Evolutionary conservation across 1,140 invertebrate genomes (phyloP), one percentile per base, ranked within the genome.

Genomic region (Conus ventricosus): DNA sequence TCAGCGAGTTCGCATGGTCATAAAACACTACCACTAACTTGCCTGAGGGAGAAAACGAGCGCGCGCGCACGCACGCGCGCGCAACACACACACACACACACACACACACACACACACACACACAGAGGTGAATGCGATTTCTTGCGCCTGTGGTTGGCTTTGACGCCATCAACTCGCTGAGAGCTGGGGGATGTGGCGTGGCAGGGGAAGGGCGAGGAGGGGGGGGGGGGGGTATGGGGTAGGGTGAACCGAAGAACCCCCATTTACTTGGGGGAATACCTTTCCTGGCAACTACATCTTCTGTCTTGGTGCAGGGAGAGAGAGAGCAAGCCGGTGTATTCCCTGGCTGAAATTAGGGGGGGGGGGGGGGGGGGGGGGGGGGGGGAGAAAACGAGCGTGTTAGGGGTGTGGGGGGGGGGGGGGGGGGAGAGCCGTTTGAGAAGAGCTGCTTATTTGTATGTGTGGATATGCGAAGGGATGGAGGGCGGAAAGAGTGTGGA

Each of bases 321-420:
- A 53, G 15, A 60, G 57, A 60, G 57, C 57, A 60, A 60, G 15
- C 1, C 57, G 57, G 57, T 60, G 57, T 60, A 15, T 60, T 60
- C 57, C 57, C 57, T 60, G 63, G 11, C 4, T 23, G 67, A 17
- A 8, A 67, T 57, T 23, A 17, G 75, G 75, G 67, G 15, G 67
- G 85, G 71, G n/a, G 85, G 75, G 63, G 71, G 85, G 17, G 20
- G 75, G 53, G 71, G 85, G 51, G 25, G 54, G n/a, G 39, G 39
- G 54, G 11, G 55, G 57, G 82, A 13, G 54, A 5, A 5, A 7
- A 23, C 54, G n/a, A 7, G 23, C 11, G 82, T 5, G 4, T 7
- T 4, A 84, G 8, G 25, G 0, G 57, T 63, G 20, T 20, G 23
- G 67, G 55, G 55, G 1, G 57, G 57, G 57, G 57, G 57, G 1